Evolutionary conservation across 2,797 vertebrate genomes (phyloP).

Genomic region (Poecilia wingei): DNA sequence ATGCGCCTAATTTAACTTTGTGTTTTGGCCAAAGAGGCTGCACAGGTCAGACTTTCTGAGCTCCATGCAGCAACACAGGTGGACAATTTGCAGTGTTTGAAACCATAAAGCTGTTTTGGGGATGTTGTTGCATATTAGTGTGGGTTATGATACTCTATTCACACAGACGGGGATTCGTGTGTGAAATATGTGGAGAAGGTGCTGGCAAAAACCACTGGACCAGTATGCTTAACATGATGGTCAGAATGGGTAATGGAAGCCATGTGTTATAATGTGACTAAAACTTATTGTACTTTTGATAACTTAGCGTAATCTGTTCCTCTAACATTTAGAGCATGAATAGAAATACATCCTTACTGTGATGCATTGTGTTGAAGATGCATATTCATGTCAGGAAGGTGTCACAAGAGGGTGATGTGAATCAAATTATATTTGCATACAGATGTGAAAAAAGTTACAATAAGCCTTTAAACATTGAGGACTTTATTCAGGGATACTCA

Average conservation of each 20-base stretch:
- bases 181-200: neutral
- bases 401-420: neutral
- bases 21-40: conserved; percentile 1
- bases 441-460: neutral
- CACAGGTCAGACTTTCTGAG: neutral
- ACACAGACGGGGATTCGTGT: neutral
- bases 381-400: conserved; percentile 9
- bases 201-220: neutral
- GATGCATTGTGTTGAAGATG: neutral
- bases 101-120: neutral
- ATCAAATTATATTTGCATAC: conserved; percentile 10
- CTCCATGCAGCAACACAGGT: neutral
- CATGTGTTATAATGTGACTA: neutral
- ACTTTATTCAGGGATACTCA: neutral
- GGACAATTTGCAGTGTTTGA: neutral
- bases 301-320: neutral
- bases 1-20: conserved; percentile 5
- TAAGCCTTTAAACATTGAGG: neutral
- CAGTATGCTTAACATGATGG: neutral
- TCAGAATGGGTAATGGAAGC: neutral
- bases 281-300: neutral
- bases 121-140: neutral
- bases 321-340: neutral
- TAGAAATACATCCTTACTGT: neutral
- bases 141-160: neutral